Conservation (phyloP, 2,797 vertebrate genomes). For the Antennarius maculatus region DNA sequence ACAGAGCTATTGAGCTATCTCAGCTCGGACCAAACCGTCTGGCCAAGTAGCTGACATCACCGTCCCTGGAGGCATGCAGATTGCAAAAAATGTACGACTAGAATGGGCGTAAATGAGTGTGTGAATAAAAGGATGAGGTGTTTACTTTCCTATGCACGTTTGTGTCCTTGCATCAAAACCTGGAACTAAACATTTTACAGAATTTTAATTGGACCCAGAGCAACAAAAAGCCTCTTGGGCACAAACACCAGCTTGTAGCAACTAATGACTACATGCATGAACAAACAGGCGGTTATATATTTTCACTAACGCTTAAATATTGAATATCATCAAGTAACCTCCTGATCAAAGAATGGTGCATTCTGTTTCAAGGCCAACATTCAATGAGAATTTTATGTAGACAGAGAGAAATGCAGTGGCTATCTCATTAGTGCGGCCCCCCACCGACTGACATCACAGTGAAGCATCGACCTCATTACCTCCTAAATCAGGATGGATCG, state of each 20-base stretch:
- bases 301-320: conserved; percentile 20
- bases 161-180: conserved; percentile 21
- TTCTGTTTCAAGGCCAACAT: conserved; percentile 52
- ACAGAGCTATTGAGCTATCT: too few species aligned
- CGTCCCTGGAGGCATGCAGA: neutral
- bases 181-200: conserved; percentile 23
- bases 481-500: conserved; percentile 55
- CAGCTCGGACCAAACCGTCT: too few species aligned
- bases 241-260: conserved; percentile 47
- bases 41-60: neutral
- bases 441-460: conserved; percentile 46
- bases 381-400: conserved; percentile 49
- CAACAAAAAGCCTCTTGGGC: conserved; percentile 47
- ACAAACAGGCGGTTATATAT: conserved; percentile 34
- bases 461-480: conserved; percentile 68
- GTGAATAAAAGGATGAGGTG: neutral
- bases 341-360: conserved; percentile 53
- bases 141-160: neutral
- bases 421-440: conserved; percentile 69
- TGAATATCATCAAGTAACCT: conserved; percentile 36
- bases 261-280: conserved; percentile 61
- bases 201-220: conserved; percentile 55
- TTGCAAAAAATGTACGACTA: neutral
- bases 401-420: conserved; percentile 39
- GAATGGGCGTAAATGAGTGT: neutral